Evolutionary conservation across 2,888 invertebrate species (phyloP), one percentile per base, ranked within the genome.

Genomic region (Neocrepidodera transversa): DNA sequence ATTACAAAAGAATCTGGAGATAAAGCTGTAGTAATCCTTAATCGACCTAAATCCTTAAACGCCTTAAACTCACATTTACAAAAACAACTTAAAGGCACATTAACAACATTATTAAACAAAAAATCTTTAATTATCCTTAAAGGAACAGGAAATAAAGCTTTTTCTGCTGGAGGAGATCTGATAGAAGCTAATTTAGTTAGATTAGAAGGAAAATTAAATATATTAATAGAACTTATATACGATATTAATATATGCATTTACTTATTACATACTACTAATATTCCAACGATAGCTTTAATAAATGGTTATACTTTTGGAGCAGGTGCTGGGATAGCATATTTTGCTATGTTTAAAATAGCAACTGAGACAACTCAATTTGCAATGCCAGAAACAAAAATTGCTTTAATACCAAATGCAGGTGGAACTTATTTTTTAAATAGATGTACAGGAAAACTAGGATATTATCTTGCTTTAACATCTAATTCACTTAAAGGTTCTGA

Each of bases 361-460:
- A 97, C 97, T 0, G 98, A 99, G 77, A 89, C 87, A 70, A 96
- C 97, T 0, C 71, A 97, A 26, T 93, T 97, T 77, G 97, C 98
- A 0, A 99, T 99, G 98, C 99, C 98, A 0, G 99, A 99, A 82
- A 97, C 97, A 0, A 93, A 91, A 10, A 96, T 99, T 71, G 98
- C 97, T 6, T 81, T 98, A 30, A 95, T 97, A 75, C 97, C 98
- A 1, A 98, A 99, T 83, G 97, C 97, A 6, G 99, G 98, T 1
- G 97, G 92, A 0, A 91, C 93, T 0, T 90, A 94, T 74, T 95
- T 98, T 77, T 82, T 99, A 51, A 91, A 98, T 0, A 85, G 93
- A 62, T 78, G 99, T 43, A 84, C 86, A 56, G 93, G 93, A 13
- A 90, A 92, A 75, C 82, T 98, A 30, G 98, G 99, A 53, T 79